phyloP scores from a whole-genome alignment of 2,888 invertebrate species.

The Muschampia plurimacula region DNA sequence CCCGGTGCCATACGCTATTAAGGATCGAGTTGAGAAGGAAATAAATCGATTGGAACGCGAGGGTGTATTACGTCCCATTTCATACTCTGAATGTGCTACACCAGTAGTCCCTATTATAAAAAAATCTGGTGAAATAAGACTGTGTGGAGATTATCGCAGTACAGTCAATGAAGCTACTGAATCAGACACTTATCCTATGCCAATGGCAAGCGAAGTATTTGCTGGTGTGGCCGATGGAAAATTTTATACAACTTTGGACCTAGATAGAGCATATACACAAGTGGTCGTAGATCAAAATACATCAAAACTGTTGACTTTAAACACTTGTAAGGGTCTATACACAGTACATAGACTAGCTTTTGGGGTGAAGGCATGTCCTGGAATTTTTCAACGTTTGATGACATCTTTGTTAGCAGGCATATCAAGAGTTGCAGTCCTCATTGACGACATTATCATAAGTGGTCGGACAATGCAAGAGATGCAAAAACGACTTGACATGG shows the following conservation, averaged over 20 bases:
- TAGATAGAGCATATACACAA: conserved; percentile 5
- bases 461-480: conserved; percentile 3
- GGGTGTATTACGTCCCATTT: conserved; percentile 23
- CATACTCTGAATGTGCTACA: conserved; percentile 2
- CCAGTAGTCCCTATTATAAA: not conserved
- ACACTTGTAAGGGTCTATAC: conserved; percentile 4
- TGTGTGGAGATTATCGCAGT: conserved; percentile 4
- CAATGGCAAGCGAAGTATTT: not conserved
- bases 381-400: conserved; percentile 7
- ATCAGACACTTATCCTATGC: not conserved
- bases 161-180: conserved; percentile 2
- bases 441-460: not conserved
- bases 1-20: conserved; percentile 47
- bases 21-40: conserved; percentile 44
- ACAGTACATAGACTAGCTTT: conserved; percentile 3
- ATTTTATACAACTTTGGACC: conserved; percentile 1
- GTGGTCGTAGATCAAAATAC: not conserved
- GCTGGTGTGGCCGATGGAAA: conserved; percentile 1
- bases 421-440: conserved; percentile 3
- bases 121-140: conserved; percentile 4
- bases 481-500: not conserved
- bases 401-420: conserved; percentile 7
- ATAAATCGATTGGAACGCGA: conserved; percentile 39
- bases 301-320: not conserved
- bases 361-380: conserved; percentile 1